phyloP scores from a whole-genome alignment of 2,113 vertebrate species.

The Raja brachyura region DNA sequence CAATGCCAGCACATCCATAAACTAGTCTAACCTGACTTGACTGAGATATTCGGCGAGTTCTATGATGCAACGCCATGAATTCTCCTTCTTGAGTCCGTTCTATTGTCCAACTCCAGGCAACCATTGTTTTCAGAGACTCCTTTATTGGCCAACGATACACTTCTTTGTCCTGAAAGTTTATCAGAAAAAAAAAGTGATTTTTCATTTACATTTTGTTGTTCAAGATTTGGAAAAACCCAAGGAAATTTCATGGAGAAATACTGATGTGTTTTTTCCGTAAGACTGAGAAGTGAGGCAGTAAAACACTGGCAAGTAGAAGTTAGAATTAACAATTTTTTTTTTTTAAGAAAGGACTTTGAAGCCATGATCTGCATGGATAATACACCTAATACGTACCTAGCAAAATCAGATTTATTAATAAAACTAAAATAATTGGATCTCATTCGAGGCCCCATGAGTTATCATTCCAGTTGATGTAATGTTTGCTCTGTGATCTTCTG shows the following conservation, averaged over 20 bases:
- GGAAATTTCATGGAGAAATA: not conserved
- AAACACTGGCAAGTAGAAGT: not conserved
- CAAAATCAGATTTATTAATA: not conserved
- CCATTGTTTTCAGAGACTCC: conserved; percentile 88
- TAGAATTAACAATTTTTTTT: not conserved
- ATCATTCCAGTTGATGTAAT: no score
- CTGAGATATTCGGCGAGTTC: conserved; percentile 82
- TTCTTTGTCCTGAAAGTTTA: conserved; percentile 76
- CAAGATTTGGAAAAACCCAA: not conserved
- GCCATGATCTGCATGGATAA: not conserved
- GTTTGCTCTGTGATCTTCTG: no score
- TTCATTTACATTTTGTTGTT: not conserved
- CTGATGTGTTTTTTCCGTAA: not conserved
- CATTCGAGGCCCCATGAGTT: no score
- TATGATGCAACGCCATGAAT: conserved; percentile 69
- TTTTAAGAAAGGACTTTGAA: not conserved
- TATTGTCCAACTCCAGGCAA: conserved; percentile 84
- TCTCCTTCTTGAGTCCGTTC: conserved; percentile 82
- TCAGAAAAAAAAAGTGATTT: not conserved
- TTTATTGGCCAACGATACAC: conserved; percentile 81
- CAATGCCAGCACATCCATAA: no score
- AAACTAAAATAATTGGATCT: not conserved
- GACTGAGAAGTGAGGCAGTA: no score
- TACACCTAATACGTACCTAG: not conserved
- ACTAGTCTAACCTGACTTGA: conserved; percentile 71